Evolutionary conservation across 2,797 vertebrate genomes (phyloP).

Genomic region (Oreochromis grahami): DNA sequence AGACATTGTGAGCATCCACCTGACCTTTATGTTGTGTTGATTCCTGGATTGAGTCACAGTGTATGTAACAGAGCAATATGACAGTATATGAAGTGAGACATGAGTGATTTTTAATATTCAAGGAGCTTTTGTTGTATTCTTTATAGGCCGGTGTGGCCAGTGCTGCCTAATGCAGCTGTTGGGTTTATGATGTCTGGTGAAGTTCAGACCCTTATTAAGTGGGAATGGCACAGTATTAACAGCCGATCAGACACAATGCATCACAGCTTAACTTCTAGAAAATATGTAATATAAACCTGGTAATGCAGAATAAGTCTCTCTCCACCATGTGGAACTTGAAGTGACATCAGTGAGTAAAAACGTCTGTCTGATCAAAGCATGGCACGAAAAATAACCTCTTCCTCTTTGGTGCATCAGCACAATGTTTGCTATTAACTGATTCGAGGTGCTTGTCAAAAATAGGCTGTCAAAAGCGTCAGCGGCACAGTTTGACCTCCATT

Average conservation of each 20-base stretch:
- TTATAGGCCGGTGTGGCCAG: background rate
- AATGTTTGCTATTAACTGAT: background rate
- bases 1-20: background rate
- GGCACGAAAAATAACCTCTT: background rate
- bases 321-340: background rate
- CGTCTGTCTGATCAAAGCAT: background rate
- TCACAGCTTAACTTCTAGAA: background rate
- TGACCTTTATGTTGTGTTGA: background rate
- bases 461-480: background rate
- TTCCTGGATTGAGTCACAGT: accelerated
- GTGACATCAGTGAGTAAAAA: background rate
- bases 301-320: background rate
- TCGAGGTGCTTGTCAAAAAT: background rate
- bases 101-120: background rate
- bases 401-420: background rate
- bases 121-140: background rate
- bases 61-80: background rate
- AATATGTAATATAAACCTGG: background rate
- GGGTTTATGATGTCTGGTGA: background rate
- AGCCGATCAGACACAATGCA: background rate
- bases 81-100: background rate
- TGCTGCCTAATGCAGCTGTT: background rate
- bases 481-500: background rate
- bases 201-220: background rate
- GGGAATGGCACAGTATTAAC: too few relatives aligned